These are phyloP conservation scores for Carpatolechia fugitivella DNA, from an alignment of 2,888 invertebrate species.

Conservation along the genomic window DNA sequence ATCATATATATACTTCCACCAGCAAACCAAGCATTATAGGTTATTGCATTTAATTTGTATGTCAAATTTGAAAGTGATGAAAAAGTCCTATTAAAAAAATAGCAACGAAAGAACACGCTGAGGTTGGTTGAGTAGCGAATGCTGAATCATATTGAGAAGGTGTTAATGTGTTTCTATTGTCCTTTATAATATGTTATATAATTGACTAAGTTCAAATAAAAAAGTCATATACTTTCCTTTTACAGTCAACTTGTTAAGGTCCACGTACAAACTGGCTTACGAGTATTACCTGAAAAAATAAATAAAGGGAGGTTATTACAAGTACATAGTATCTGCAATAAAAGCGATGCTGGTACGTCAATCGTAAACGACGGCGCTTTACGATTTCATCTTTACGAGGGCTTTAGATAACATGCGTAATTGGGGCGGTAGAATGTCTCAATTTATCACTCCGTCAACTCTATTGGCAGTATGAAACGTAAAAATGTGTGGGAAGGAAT, in stretches of 20 bases:
- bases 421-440: conserved; percentile 21
- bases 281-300: conserved; percentile 39
- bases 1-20: no score
- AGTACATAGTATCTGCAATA: conserved; percentile 31
- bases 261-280: conserved; percentile 12
- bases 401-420: conserved; percentile 21
- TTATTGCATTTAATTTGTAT: no score
- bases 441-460: conserved; percentile 17
- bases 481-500: not conserved
- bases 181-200: no score
- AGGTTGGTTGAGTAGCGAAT: no score
- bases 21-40: no score
- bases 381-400: conserved; percentile 27
- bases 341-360: conserved; percentile 32
- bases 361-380: conserved; percentile 34
- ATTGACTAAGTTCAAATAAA: not conserved
- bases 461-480: not conserved
- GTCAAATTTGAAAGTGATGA: no score
- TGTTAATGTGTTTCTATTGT: no score
- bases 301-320: conserved; percentile 28
- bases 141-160: no score
- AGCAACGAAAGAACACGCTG: no score
- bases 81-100: no score
- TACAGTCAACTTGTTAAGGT: not conserved
- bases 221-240: not conserved